These are phyloP conservation scores for Palythoa caribaeorum DNA, from an alignment of 92 coral and sea anemone species.

Conservation along the genomic window DNA sequence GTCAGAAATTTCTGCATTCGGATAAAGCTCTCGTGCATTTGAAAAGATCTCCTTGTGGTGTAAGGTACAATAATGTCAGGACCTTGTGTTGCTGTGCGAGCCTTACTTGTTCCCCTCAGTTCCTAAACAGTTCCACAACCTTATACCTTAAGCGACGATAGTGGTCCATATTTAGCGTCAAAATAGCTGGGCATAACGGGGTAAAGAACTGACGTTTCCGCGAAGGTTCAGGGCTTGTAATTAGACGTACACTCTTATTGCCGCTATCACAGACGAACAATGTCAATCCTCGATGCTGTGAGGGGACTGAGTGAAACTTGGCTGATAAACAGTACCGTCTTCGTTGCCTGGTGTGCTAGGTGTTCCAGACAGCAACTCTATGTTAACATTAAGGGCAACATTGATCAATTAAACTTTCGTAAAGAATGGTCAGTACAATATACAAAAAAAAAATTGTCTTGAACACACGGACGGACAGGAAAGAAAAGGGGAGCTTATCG, in stretches of 20 bases:
- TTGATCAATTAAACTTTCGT: not conserved
- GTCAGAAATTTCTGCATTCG: slow-evolving; percentile 2
- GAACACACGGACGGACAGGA: slow-evolving; percentile 47
- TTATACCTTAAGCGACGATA: not conserved
- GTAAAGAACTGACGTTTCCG: not conserved
- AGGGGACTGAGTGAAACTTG: slow-evolving; percentile 6
- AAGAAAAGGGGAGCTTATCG: slow-evolving; percentile 33
- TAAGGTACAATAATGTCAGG: slow-evolving; percentile 30
- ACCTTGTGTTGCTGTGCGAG: slow-evolving; percentile 15
- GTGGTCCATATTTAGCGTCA: not conserved
- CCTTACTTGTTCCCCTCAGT: slow-evolving; percentile 18
- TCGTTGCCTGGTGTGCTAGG: slow-evolving; percentile 8
- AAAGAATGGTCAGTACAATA: slow-evolving; percentile 20
- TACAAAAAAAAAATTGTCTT: slow-evolving; percentile 32
- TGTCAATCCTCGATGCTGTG: not conserved
- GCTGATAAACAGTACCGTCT: not conserved
- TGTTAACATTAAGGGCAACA: not conserved
- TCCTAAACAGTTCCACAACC: not conserved
- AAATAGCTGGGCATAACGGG: not conserved
- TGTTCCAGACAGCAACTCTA: not conserved
- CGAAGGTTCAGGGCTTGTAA: slow-evolving; percentile 17
- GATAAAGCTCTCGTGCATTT: slow-evolving; percentile 25
- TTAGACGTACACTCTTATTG: slow-evolving; percentile 23
- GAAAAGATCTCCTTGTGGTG: slow-evolving; percentile 47
- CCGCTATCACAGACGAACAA: slow-evolving; percentile 41